Conservation (phyloP, 2,888 invertebrate genomes). For the Scaptomyza cyrtandrae region DNA sequence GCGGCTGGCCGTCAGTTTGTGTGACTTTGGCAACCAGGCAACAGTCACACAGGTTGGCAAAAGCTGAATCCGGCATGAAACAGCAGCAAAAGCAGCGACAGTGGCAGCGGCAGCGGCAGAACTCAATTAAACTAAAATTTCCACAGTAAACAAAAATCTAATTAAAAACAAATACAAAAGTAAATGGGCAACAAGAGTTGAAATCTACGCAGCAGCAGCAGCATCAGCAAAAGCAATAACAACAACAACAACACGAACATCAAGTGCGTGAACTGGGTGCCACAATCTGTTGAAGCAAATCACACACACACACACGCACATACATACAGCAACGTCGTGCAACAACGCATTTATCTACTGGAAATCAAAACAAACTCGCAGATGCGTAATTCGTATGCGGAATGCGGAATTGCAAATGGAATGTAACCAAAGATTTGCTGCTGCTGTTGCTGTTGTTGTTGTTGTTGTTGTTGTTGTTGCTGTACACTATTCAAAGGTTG, state of each 20-base stretch:
- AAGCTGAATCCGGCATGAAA: slow-evolving; percentile 4
- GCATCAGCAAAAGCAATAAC: slow-evolving; percentile 24
- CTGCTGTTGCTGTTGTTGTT: slow-evolving; percentile 1
- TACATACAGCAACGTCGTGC: not conserved
- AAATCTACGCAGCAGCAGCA: slow-evolving; percentile 48
- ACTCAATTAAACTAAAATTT: slow-evolving; percentile 78
- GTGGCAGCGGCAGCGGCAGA: slow-evolving; percentile 38
- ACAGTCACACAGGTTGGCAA: slow-evolving; percentile 4
- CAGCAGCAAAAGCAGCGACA: slow-evolving; percentile 4
- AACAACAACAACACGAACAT: slow-evolving; percentile 16
- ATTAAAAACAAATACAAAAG: slow-evolving; percentile 81
- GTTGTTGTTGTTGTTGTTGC: not conserved
- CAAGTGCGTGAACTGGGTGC: slow-evolving; percentile 52
- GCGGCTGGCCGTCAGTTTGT: slow-evolving; percentile 30
- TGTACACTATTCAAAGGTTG: slow-evolving; percentile 12
- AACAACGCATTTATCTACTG: slow-evolving; percentile 50
- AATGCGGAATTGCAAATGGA: slow-evolving; percentile 28
- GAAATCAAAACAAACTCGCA: slow-evolving; percentile 61
- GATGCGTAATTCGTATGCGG: slow-evolving; percentile 49
- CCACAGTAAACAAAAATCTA: slow-evolving; percentile 76
- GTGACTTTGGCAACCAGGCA: slow-evolving; percentile 51
- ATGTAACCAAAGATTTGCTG: slow-evolving; percentile 33
- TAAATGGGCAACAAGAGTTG: slow-evolving; percentile 65
- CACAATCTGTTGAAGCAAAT: slow-evolving; percentile 37
- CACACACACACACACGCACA: slow-evolving; percentile 5